Base-by-base conservation (phyloP, 2,888 invertebrate genomes). In the Stictocephala bisonia region DNA sequence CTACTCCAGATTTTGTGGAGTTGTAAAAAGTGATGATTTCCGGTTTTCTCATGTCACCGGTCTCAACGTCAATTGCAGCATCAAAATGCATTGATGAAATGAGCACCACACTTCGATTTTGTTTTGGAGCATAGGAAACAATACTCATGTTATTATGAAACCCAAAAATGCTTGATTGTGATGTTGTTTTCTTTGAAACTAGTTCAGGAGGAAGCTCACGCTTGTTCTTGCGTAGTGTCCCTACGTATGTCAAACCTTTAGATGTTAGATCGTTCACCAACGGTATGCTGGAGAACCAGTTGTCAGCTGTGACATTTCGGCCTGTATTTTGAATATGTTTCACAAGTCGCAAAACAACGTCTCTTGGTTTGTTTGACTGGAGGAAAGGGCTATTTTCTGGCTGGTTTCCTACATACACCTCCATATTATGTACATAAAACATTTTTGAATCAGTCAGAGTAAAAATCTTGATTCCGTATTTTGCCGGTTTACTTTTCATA, bases 21-120 rank as follows among this genome's bases (percentile, higher is more conserved):
- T 72, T 72, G 27, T 72, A 72, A 35, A 72, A 72, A 3, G 50
- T 72, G 1, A 72, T 72, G 13, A 72, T 67, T n/a, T 35, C 50
- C 7, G 51, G 72, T 66, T 72, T 72, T 15, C 27, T 50, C 51
- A 22, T n/a, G n/a, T 64, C 50, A 27, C 44, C 48, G 13, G 51
- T 35, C 0, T 35, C 22, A 11, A 41, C 35, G 29, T 50, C 51
- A 15, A 41, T 60, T 20, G 58, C 27, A 18, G 15, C 44, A 44
- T 44, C 44, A 44, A 44, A 44, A 20, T 68, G 51, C 27, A 68
- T n/a, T 1, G 29, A 9, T 0, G 68, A 68, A 1, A 68, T 1
- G 3, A 31, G 29, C 0, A 68, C 27, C 13, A 68, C 68, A 51
- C 7, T 29, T 15, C 26, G 3, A 15, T 60, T 60, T 31, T 1